A percentile compares a stretch with the other conserved stretches of the same genome.
phyloP scores from a whole-genome alignment of 1,140 invertebrate genomes.

The Oscheius sp. region DNA sequence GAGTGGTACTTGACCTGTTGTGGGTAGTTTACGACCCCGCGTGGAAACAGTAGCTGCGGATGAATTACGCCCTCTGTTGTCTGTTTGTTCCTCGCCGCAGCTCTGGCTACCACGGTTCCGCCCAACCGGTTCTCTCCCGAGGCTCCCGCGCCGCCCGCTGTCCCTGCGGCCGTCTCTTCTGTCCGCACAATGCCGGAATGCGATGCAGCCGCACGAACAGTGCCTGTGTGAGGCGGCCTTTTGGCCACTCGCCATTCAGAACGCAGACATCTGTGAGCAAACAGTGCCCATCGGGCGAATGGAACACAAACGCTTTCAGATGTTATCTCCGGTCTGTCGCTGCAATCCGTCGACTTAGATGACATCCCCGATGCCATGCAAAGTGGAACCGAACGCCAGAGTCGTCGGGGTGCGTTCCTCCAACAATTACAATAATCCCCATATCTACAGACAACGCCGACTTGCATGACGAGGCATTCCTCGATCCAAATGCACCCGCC shows the following conservation, averaged over 20 bases:
- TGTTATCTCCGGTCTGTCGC: constrained; percentile 38
- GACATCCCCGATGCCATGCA: constrained; percentile 31
- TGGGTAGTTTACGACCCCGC: too few relatives aligned
- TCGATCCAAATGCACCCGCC: background rate
- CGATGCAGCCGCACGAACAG: background rate
- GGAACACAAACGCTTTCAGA: constrained; percentile 29
- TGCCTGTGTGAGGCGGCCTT: background rate
- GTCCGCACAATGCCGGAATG: background rate
- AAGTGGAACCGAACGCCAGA: background rate
- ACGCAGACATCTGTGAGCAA: constrained; percentile 17
- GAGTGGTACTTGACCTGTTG: too few relatives aligned
- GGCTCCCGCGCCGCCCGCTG: background rate
- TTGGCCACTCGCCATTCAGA: constrained; percentile 12
- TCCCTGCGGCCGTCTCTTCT: background rate
- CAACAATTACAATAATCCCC: too few relatives aligned
- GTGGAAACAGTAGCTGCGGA: too few relatives aligned
- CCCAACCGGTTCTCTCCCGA: background rate
- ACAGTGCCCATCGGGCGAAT: background rate
- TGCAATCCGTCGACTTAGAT: constrained; percentile 40
- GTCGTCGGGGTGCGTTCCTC: too few relatives aligned
- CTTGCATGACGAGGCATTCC: background rate
- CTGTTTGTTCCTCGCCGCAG: too few relatives aligned
- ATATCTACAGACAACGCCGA: constrained; percentile 15
- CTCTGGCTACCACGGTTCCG: too few relatives aligned
- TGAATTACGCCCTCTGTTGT: too few relatives aligned